Percentiles rank a stretch among this genome's conserved stretches.
phyloP scores from a whole-genome alignment of 2,797 vertebrate genomes.

The Danio jaintianensis region DNA sequence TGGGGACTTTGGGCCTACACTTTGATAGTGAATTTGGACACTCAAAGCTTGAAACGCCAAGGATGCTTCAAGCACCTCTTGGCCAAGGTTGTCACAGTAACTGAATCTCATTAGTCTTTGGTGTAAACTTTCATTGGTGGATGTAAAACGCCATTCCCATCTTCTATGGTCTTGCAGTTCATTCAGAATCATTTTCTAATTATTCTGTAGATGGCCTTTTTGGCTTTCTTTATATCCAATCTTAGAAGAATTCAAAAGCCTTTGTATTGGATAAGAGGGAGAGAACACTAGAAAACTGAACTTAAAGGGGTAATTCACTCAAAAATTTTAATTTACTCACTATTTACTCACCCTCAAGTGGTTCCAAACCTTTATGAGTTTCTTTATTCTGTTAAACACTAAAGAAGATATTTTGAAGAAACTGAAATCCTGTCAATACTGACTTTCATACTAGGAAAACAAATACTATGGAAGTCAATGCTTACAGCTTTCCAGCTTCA shows the following conservation, averaged over 20 bases:
- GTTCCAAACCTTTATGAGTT: too few species aligned
- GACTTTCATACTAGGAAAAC: too few species aligned
- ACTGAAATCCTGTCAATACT: too few species aligned
- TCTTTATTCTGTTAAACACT: too few species aligned
- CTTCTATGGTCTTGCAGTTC: slow-evolving; percentile 30
- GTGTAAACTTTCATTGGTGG: slow-evolving; percentile 55
- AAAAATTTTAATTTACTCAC: too few species aligned
- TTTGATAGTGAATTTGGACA: slow-evolving; percentile 65
- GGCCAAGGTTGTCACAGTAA: slow-evolving; percentile 53
- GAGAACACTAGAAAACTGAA: not conserved
- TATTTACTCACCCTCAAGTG: too few species aligned
- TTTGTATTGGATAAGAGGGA: not conserved
- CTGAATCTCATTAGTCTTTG: slow-evolving; percentile 57
- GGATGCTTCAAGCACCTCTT: slow-evolving; percentile 60
- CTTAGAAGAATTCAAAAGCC: not conserved
- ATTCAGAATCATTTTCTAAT: slow-evolving; percentile 29
- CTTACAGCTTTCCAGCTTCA: too few species aligned
- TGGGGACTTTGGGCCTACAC: slow-evolving; percentile 55
- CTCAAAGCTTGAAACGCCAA: slow-evolving; percentile 48
- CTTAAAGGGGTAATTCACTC: too few species aligned
- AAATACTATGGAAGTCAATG: too few species aligned
- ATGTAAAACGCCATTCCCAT: slow-evolving; percentile 48
- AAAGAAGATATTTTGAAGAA: too few species aligned
- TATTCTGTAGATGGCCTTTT: not conserved
- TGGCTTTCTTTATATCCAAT: slow-evolving; percentile 29